phyloP scores from a whole-genome alignment of 2,113 vertebrate genomes.

The Edolisoma coerulescens region DNA sequence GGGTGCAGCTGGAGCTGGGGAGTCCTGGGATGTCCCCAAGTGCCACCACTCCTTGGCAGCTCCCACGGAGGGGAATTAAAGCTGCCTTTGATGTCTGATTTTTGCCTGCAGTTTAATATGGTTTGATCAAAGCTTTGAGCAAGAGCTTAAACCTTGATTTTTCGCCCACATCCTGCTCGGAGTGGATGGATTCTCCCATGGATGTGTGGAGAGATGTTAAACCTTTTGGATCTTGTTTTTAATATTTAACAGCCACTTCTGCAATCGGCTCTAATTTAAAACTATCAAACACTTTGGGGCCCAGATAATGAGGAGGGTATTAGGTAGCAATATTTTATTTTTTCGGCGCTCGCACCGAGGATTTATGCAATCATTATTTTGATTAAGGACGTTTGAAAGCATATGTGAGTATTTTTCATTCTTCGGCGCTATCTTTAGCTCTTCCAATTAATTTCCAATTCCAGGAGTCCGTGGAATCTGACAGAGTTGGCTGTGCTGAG shows the following conservation, averaged over 20 bases:
- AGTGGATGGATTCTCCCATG: neutral
- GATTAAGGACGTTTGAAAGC: neutral
- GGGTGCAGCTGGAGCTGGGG: too few species aligned
- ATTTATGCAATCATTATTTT: neutral
- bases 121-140: neutral
- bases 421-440: neutral
- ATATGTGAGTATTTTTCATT: neutral
- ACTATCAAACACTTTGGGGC: neutral
- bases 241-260: neutral
- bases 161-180: rapidly evolving
- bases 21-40: neutral
- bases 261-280: neutral
- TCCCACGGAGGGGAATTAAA: neutral
- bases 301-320: neutral
- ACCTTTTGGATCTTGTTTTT: neutral
- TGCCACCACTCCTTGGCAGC: neutral
- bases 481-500: neutral
- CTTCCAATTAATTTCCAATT: constrained; percentile 27
- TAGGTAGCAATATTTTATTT: neutral
- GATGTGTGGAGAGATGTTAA: neutral
- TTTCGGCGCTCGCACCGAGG: neutral
- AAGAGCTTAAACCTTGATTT: neutral
- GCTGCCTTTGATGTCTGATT: neutral
- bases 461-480: neutral
- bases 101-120: neutral